A percentile compares a stretch with the other conserved stretches of the same genome.
phyloP scores from a whole-genome alignment of 2,113 vertebrate species.

The Antigone vipio region DNA sequence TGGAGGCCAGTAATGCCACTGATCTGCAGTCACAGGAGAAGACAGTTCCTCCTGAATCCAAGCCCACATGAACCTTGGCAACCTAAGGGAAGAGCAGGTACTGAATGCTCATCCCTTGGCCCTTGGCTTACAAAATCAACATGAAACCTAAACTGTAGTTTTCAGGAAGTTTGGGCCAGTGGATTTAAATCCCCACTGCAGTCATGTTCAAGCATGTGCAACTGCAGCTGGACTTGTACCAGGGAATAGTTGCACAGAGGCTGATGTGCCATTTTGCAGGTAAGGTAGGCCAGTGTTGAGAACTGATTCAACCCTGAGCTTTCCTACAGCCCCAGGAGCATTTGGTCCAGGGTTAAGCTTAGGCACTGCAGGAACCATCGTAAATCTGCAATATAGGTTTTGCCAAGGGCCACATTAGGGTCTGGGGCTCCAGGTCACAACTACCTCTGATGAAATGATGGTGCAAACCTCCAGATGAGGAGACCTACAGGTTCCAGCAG shows the following conservation, averaged over 20 bases:
- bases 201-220: rapidly evolving
- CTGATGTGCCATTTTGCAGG: no score
- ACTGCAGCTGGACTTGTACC: neutral
- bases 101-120: neutral
- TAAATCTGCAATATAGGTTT: neutral
- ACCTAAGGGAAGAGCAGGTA: neutral
- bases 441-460: neutral
- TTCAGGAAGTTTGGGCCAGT: neutral
- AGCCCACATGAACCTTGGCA: neutral
- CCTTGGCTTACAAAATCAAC: neutral
- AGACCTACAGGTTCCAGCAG: rapidly evolving
- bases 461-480: neutral
- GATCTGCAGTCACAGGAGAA: neutral
- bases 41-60: neutral
- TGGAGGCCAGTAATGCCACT: neutral
- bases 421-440: neutral
- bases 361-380: neutral
- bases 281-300: neutral
- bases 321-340: rapidly evolving
- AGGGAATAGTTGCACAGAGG: neutral
- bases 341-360: neutral
- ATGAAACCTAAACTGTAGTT: neutral
- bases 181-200: neutral
- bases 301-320: neutral
- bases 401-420: neutral